Percentiles rank a stretch among this genome's conserved stretches.
These are phyloP conservation scores for Chlorodrepanis virens DNA, from an alignment of 2,113 vertebrate genomes.

Conservation along the genomic window DNA sequence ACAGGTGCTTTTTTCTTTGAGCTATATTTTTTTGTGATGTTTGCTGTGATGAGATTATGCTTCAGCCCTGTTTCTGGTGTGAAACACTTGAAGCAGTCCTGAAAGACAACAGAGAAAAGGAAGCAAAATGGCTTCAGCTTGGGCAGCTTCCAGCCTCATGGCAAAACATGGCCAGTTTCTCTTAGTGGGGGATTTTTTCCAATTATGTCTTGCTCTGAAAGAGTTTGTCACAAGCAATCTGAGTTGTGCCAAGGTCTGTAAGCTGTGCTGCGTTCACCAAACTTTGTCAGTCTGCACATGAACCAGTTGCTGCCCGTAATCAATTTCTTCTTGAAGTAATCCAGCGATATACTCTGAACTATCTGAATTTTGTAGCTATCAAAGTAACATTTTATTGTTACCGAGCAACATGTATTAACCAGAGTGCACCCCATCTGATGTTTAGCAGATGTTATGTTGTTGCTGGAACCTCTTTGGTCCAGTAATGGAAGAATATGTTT, in stretches of 20 bases:
- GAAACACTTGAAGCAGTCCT: background rate
- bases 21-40: background rate
- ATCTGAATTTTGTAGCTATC: constrained; percentile 60
- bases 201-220: background rate
- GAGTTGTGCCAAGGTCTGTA: background rate
- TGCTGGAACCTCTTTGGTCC: constrained; percentile 55
- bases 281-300: background rate
- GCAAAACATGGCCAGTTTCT: background rate
- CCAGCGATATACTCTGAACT: background rate
- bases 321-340: constrained; percentile 30
- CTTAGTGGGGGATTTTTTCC: background rate
- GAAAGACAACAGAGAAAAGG: background rate
- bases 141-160: background rate
- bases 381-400: constrained; percentile 60
- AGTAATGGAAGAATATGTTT: constrained; percentile 62
- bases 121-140: background rate
- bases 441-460: constrained; percentile 57
- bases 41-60: background rate
- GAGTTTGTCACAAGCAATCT: background rate
- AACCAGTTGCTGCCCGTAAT: background rate
- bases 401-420: constrained; percentile 49
- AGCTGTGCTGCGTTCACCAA: background rate
- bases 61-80: background rate
- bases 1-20: background rate
- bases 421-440: constrained; percentile 45